phyloP scores from a whole-genome alignment of 2,888 invertebrate species.

The Pteria penguin region DNA sequence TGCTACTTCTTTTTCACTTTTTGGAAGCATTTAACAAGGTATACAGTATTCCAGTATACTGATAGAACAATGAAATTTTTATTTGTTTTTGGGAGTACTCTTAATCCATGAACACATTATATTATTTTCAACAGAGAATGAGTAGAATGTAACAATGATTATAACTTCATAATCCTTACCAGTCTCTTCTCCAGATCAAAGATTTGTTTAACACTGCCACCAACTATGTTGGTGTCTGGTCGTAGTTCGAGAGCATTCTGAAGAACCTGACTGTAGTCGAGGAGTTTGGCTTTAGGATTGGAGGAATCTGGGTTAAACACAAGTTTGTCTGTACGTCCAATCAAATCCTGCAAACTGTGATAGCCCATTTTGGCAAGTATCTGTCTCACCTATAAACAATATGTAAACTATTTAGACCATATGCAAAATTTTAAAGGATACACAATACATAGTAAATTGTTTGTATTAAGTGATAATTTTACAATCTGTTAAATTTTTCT shows the following conservation, averaged over 20 bases:
- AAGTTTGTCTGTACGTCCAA: constrained; percentile 81
- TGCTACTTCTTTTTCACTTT: no score
- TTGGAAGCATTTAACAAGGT: no score
- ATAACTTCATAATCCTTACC: no score
- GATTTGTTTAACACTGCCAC: constrained; percentile 90
- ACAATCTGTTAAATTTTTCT: no score
- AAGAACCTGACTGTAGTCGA: constrained; percentile 92
- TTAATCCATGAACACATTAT: no score
- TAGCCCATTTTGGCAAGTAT: constrained; percentile 96
- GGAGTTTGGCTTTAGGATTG: constrained; percentile 89
- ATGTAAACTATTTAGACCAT: background rate
- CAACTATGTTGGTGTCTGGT: constrained; percentile 93
- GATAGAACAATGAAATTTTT: no score
- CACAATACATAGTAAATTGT: no score
- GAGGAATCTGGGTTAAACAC: constrained; percentile 86
- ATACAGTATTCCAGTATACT: no score
- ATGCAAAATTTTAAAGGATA: background rate
- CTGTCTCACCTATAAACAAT: constrained; percentile 86
- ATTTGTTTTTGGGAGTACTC: no score
- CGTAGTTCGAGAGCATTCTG: constrained; percentile 94
- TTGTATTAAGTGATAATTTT: no score
- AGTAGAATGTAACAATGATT: no score
- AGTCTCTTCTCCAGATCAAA: constrained; percentile 79
- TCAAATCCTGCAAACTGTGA: constrained; percentile 91
- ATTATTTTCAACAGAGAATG: no score